Base-by-base conservation (phyloP, 1,140 invertebrate genomes). In the Drosophila punjabiensis region DNA sequence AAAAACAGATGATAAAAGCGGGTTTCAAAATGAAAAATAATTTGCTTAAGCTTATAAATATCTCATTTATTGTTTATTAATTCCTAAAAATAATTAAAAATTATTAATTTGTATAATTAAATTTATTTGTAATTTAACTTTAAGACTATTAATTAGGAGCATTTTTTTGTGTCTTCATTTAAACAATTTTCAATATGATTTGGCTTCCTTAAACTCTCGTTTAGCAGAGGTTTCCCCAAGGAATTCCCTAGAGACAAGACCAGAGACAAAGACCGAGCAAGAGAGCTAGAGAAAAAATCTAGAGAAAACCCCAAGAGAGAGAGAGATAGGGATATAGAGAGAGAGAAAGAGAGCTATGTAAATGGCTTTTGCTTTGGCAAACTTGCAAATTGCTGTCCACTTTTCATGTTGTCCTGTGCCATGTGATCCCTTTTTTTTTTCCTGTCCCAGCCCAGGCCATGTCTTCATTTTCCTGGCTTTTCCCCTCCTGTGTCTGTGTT, bases 341-440 rank as follows among this genome's bases (percentile, higher is more conserved):
- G 68, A 37, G 7, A 52, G 37, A 67, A 9, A n/a, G 24, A 35
- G 68, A 45, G 37, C 66, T 53, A 47, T 56, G 65, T 30, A 53
- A 59, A 79, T 71, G 71, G 65, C 45, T 58, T 78, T 37, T 69
- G 35, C 39, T 53, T 41, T 74, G 63, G 53, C 50, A 67, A 63
- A 79, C 79, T 85, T 71, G 73, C 84, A 83, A 88, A 88, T 88
- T 89, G 81, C 65, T 71, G 81, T 84, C 78, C 85, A 84, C 85
- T 84, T 84, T 85, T 78, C 85, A 81, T 88, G 81, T 81, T 75
- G 65, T 70, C 45, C 53, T 41, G 65, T 63, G 56, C 70, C 66
- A 70, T 71, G 63, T 39, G 59, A 62, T 69, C 66, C 52, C 43
- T 62, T 58, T 62, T 53, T 43, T 45, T 47, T 20, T 16, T 18